These are phyloP conservation scores for Bradypus variegatus DNA, from an alignment of 2,797 vertebrate genomes.

Conservation along the genomic window DNA sequence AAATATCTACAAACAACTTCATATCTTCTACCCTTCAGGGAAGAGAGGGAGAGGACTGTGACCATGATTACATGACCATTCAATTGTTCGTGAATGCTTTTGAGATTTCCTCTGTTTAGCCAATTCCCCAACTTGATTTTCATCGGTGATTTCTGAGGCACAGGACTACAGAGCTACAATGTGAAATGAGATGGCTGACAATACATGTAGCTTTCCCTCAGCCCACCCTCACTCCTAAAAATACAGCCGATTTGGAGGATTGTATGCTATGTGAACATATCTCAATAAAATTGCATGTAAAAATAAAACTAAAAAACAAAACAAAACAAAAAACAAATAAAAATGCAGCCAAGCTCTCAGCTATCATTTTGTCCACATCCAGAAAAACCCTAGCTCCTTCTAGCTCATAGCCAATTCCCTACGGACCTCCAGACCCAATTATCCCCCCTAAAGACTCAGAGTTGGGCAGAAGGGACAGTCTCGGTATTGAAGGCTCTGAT, in stretches of 20 bases:
- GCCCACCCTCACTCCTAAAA: neutral
- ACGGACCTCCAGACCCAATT: neutral
- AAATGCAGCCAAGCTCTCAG: no score
- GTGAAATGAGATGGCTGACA: neutral
- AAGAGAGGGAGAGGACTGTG: neutral
- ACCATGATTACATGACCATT: fast-evolving
- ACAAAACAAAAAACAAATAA: no score
- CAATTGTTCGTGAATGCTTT: neutral
- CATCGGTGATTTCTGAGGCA: neutral
- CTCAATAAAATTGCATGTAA: no score
- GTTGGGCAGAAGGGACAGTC: neutral
- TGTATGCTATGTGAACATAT: no score
- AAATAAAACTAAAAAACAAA: no score
- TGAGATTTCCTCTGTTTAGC: neutral
- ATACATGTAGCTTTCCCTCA: no score
- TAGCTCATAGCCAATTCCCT: neutral
- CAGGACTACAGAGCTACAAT: neutral
- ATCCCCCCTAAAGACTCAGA: neutral
- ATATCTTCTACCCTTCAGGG: neutral
- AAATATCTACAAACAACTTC: neutral
- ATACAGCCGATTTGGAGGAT: no score
- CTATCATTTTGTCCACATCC: neutral
- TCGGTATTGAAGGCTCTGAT: neutral
- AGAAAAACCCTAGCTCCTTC: neutral
- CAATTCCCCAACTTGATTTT: neutral